Conservation (phyloP, 2,888 invertebrate species). For the Morinoia aosen region DNA sequence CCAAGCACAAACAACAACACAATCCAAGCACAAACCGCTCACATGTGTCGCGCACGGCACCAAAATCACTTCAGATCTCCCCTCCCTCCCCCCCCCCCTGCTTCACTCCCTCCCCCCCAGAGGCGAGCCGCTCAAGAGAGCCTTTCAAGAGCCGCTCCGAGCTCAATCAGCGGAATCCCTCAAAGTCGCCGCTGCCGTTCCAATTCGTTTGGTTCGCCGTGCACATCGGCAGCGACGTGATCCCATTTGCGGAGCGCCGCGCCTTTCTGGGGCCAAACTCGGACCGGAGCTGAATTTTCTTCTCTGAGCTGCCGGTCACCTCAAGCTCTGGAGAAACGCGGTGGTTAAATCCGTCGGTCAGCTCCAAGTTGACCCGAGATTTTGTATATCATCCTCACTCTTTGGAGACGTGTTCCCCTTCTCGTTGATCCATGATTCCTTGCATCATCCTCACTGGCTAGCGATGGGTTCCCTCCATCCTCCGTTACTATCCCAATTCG, state of each 20-base stretch:
- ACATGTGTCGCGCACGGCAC: not conserved
- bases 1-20: not conserved
- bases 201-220: constrained; percentile 47
- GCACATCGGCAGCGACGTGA: constrained; percentile 35
- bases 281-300: not conserved
- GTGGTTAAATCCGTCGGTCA: too few relatives aligned
- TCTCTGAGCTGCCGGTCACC: not conserved
- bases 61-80: not conserved
- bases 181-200: constrained; percentile 43
- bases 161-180: constrained; percentile 38
- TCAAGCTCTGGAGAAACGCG: not conserved
- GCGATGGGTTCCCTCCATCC: not conserved
- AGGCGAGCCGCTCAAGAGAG: not conserved
- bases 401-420: too few relatives aligned
- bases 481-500: too few relatives aligned
- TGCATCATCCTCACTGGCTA: not conserved
- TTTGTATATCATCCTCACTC: too few relatives aligned
- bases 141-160: constrained; percentile 26
- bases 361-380: too few relatives aligned
- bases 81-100: not conserved
- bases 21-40: not conserved
- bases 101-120: not conserved
- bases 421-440: too few relatives aligned
- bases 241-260: not conserved
- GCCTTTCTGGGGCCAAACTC: not conserved